Evolutionary conservation across 2,888 invertebrate species (phyloP).

Genomic region (Strigamia transsilvanica): DNA sequence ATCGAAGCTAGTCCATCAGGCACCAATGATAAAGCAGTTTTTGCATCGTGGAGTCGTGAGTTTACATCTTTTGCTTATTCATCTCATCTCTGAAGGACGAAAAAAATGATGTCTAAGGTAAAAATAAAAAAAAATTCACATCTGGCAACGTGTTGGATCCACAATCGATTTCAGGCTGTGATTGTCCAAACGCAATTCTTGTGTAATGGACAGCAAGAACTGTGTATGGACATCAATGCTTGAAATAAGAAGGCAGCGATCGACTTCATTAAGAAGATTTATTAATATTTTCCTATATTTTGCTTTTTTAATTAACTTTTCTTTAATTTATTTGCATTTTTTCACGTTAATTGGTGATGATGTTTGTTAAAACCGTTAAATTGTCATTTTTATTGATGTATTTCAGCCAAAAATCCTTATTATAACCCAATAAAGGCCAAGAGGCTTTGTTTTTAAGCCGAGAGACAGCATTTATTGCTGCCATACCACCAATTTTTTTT

Average conservation of each 20-base stretch:
- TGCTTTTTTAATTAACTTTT: too few species aligned
- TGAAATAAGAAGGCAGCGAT: slow-evolving; percentile 58
- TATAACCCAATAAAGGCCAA: too few species aligned
- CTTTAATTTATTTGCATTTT: too few species aligned
- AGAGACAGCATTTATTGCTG: too few species aligned
- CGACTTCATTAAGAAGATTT: neutral
- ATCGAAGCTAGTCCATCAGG: neutral
- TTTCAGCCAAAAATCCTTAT: too few species aligned
- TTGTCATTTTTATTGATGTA: too few species aligned
- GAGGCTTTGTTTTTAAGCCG: too few species aligned
- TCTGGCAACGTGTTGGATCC: neutral
- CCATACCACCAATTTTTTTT: too few species aligned
- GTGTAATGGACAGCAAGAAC: slow-evolving; percentile 69
- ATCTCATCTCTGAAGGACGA: neutral
- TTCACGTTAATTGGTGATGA: too few species aligned
- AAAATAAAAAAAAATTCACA: neutral
- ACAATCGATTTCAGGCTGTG: slow-evolving; percentile 66
- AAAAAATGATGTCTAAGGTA: neutral
- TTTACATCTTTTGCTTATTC: slow-evolving; percentile 20
- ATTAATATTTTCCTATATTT: too few species aligned
- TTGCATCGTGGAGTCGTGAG: neutral
- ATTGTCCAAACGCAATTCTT: slow-evolving; percentile 76
- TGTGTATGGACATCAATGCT: slow-evolving; percentile 73
- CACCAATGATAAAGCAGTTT: neutral
- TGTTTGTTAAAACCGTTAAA: too few species aligned